Percentiles rank a stretch among this genome's conserved stretches.
Evolutionary conservation across 2,113 vertebrate species (phyloP).

Genomic region (Paramisgurnus dabryanus): DNA sequence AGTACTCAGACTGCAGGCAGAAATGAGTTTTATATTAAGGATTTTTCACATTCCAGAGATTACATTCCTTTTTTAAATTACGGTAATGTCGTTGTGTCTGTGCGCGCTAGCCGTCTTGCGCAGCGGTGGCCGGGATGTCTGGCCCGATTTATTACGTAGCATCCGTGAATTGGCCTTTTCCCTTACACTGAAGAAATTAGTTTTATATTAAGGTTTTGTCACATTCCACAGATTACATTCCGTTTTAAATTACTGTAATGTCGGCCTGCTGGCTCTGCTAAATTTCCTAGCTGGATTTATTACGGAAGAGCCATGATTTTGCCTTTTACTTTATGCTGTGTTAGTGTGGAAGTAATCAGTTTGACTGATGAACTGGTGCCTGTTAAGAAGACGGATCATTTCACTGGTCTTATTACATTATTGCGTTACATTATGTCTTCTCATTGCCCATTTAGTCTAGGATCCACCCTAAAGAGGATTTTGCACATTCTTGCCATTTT

Average conservation of each 20-base stretch:
- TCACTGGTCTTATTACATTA: conserved; percentile 1
- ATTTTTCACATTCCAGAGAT: conserved; percentile 70
- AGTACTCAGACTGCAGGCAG: conserved; percentile 62
- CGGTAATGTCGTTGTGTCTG: conserved; percentile 36
- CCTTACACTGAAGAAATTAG: too few relatives aligned
- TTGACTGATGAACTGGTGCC: conserved; percentile 26
- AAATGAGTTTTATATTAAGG: conserved; percentile 69
- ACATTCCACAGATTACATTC: conserved; percentile 70
- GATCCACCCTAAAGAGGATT: not conserved
- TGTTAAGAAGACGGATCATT: conserved; percentile 11
- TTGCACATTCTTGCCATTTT: not conserved
- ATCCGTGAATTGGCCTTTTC: not conserved
- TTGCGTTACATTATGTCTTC: not conserved
- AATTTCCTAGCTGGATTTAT: too few relatives aligned
- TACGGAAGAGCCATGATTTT: conserved; percentile 4
- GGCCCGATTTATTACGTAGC: not conserved
- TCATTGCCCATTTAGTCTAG: not conserved
- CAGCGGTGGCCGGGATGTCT: not conserved
- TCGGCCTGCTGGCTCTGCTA: not conserved
- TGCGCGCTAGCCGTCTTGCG: not conserved
- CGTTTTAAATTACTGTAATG: conserved; percentile 59
- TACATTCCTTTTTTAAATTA: conserved; percentile 63
- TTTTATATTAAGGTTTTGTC: conserved; percentile 67
- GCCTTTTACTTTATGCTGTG: conserved; percentile 42
- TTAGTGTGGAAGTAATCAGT: not conserved